A percentile compares a stretch with the other conserved stretches of the same genome.
phyloP scores from a whole-genome alignment of 2,888 invertebrate genomes.

The Euplagia quadripunctaria region DNA sequence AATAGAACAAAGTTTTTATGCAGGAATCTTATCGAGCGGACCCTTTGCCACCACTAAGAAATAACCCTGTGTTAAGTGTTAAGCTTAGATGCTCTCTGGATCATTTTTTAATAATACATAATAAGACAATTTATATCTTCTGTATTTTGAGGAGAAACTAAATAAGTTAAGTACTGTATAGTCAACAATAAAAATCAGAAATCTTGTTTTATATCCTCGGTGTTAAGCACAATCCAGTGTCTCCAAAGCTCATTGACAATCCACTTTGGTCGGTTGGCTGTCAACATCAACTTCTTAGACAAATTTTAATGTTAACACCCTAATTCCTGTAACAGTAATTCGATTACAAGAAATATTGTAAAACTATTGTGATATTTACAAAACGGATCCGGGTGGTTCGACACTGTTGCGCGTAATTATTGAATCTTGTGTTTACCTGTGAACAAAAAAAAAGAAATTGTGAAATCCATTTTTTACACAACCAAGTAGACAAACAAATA shows the following conservation, averaged over 20 bases:
- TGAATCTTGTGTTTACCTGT: constrained; percentile 12
- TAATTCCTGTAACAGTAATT: not conserved
- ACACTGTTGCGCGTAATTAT: not conserved
- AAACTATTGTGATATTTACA: constrained; percentile 14
- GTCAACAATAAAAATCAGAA: too few relatives aligned
- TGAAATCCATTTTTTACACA: not conserved
- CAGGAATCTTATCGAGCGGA: too few relatives aligned
- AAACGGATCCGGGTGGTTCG: not conserved
- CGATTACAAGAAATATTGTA: not conserved
- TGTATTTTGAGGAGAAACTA: too few relatives aligned
- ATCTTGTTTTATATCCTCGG: not conserved
- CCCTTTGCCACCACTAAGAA: too few relatives aligned
- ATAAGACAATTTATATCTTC: too few relatives aligned
- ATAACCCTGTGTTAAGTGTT: too few relatives aligned
- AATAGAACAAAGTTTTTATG: too few relatives aligned
- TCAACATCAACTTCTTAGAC: not conserved
- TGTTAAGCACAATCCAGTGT: not conserved
- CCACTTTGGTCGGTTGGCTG: not conserved
- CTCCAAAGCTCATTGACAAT: not conserved
- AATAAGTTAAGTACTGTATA: too few relatives aligned
- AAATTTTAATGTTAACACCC: not conserved
- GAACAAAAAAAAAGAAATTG: constrained; percentile 2
- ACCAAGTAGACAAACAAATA: not conserved
- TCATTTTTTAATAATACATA: too few relatives aligned
- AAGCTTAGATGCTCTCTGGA: too few relatives aligned